Evolutionary conservation across 1,140 invertebrate genomes (phyloP), one percentile per base, ranked within the genome.

Genomic region (Eciton burchellii): DNA sequence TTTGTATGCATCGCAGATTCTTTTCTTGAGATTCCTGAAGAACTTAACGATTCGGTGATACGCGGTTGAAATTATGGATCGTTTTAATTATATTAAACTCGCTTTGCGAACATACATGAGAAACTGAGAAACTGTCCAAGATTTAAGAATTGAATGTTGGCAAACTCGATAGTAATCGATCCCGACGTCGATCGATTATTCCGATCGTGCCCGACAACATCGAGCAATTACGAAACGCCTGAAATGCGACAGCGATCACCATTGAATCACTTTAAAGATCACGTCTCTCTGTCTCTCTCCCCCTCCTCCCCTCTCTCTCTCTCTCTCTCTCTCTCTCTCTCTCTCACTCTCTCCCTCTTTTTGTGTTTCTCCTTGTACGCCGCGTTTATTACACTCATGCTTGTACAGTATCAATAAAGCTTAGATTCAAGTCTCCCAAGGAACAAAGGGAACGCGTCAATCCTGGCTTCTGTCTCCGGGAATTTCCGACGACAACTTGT

Each of bases 121-220:
- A 43, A 54, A 16, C n/a, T 47, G 29, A 26, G 16, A 56, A 68
- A 54, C 35, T 43, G n/a, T n/a, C n/a, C n/a, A 21, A 62, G 65
- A 52, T 54, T 79, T 68, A 12, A 45, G 43, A 79, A 49, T 70
- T 79, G 49, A 79, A 79, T 5, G 52, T 19, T 68, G 11, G 19
- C 8, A 79, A 57, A 57, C 49, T 79, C 52, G 74, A 79, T 57
- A 16, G 54, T 0, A 70, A 56, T 79, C 49, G 74, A 79, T 79
- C n/a, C n/a, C n/a, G n/a, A 66, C 12, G 29, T 70, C 24, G 3
- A n/a, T n/a, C n/a, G n/a, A n/a, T n/a, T n/a, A n/a, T n/a, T n/a
- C n/a, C n/a, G n/a, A n/a, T 0, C 3, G 0, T 6, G 6, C 47
- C n/a, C 14, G 43, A 35, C 19, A 74, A 35, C 19, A 26, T 66